A percentile compares a stretch with the other conserved stretches of the same genome.
These are phyloP conservation scores for Psittacula cyanocephala DNA, from an alignment of 2,113 vertebrate species.

Conservation along the genomic window DNA sequence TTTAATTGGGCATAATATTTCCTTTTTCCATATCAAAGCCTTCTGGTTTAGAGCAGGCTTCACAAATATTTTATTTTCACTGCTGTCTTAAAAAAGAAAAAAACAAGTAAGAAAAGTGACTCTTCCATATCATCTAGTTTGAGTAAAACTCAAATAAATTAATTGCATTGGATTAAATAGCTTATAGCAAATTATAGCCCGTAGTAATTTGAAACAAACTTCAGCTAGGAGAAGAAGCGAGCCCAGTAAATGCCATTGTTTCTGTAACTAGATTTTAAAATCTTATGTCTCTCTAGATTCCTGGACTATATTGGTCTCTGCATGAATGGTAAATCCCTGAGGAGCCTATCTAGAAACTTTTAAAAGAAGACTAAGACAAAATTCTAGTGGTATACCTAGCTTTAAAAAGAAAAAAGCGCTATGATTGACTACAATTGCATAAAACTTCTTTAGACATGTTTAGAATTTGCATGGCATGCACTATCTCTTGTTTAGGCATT, in stretches of 20 bases:
- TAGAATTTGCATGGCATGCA: background rate
- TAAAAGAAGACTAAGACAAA: background rate
- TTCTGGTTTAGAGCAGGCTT: background rate
- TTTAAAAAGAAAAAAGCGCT: background rate
- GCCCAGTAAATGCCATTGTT: background rate
- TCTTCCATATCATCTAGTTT: background rate
- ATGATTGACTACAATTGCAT: constrained; percentile 11
- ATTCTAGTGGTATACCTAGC: background rate
- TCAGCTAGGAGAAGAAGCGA: background rate
- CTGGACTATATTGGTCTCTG: background rate
- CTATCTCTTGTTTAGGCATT: background rate
- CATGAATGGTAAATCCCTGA: background rate
- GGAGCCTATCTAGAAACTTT: background rate
- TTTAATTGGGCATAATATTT: background rate
- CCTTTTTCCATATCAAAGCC: background rate
- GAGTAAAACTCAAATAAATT: background rate
- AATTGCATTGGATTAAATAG: background rate
- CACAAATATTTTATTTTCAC: background rate
- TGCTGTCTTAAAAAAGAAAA: background rate
- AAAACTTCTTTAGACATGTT: background rate
- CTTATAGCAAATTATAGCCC: background rate
- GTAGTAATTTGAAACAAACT: background rate
- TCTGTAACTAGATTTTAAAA: background rate
- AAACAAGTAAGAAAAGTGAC: background rate
- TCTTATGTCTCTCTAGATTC: background rate